Base-by-base conservation (phyloP, 2,113 vertebrate genomes). In the Ophthalmolycus amberensis region DNA sequence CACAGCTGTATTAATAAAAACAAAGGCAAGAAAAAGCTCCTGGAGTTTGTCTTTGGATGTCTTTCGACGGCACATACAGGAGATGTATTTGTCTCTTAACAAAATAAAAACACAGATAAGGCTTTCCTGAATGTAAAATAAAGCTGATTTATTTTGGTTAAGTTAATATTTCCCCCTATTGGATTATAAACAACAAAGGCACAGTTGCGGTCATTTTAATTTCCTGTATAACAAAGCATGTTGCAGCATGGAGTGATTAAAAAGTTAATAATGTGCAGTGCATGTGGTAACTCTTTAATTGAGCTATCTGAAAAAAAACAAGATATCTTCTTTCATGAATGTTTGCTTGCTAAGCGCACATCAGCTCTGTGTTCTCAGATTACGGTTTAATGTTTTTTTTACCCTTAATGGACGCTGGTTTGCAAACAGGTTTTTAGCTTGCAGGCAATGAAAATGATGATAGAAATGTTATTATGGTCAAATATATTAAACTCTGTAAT, bases 1-100 rank as follows among this genome's bases (percentile, higher is more conserved):
- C 79, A 78, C 87, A 86, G 85, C 69, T 74, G 82, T 63, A 86
- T 79, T 83, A 85, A 90, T 89, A 88, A 90, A 87, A 78, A 85
- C 18, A 66, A 69, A 79, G 79, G 71, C 44, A 70, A 12, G 56
- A 59, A 77, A 81, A 71, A 20, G 77, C 74, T 77, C 4, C 76
- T 59, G 63, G 82, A 75, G 80, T 64, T 59, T 20, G 56, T 71
- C 67, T 75, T 25, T 9, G 14, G 46, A 46, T 67, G 50, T 48
- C 42, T 79, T 62, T 75, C 40, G 52, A 38, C 59, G 8, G 62
- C 67, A 52, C 25, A 52, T 1, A 29, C 18, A 3, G 25, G 1
- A 42, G 58, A 34, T 79, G 56, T n/a, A 50, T 68, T 75, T 38
- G 0, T 3, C 38, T 71, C 9, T 16, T 29, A 25, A 66, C 42